Evolutionary conservation across 1,140 invertebrate species (phyloP), one percentile per base, ranked within the genome.

Genomic region (Leptopilina boulardi): DNA sequence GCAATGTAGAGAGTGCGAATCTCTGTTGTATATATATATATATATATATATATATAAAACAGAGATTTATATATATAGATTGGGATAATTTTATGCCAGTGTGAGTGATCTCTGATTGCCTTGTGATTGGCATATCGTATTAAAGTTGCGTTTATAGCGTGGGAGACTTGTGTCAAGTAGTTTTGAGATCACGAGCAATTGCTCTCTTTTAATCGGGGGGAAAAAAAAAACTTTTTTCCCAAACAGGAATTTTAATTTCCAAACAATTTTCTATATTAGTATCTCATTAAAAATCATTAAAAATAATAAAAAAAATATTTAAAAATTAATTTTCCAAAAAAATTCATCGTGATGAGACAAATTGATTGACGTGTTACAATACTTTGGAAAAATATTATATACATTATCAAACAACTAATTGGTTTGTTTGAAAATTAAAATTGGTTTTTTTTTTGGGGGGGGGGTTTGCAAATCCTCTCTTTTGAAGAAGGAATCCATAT

Each of bases 41-140:
- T 6, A 34, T 34, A 3, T 34, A 6, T 38, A 38, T 38, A 38
- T 38, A 38, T n/a, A n/a, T n/a, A n/a, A n/a, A n/a, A n/a, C n/a
- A n/a, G n/a, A n/a, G n/a, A n/a, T n/a, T n/a, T 6, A 34, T 34
- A 3, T 34, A 6, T 38, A 38, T 38, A 38, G 5, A 38, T 30
- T 15, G 21, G 56, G 56, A 66, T 15, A 66, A 66, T 30, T 30
- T 26, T 26, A 30, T 30, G 23, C 23, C 23, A 15, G 56, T 66
- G 56, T 59, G 56, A 10, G 56, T 66, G 56, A 66, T 66, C 56
- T 66, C 56, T 66, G 56, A 66, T 66, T 66, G 56, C 56, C 56
- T 66, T 66, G 21, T 66, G 56, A 66, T 66, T 66, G 56, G 56
- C 56, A 23, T 66, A 30, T 30, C 23, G 56, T 30, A 66, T 66